phyloP scores from a whole-genome alignment of 2,797 vertebrate genomes.

The Buceros bicornis region DNA sequence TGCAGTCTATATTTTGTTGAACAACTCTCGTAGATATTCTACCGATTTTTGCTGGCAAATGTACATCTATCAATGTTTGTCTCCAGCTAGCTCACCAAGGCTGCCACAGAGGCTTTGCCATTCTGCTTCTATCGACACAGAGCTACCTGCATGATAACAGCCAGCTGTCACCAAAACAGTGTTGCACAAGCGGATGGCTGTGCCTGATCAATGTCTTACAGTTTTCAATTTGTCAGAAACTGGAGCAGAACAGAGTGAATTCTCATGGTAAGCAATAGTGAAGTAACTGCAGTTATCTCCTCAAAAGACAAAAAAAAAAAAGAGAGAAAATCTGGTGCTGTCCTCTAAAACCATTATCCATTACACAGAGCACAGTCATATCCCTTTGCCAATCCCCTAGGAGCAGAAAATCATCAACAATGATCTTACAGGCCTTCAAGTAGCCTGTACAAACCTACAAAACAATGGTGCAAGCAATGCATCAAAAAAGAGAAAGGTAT shows the following conservation, averaged over 20 bases:
- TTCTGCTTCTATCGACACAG: not conserved
- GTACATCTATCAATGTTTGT: not conserved
- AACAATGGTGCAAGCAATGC: too few relatives aligned
- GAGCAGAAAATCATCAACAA: not conserved
- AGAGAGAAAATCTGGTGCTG: not conserved
- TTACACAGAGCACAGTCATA: not conserved
- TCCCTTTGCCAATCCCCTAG: not conserved
- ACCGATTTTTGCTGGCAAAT: not conserved
- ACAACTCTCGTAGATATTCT: rapidly evolving
- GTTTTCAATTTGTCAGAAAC: not conserved
- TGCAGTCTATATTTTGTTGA: not conserved
- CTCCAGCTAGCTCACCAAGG: not conserved
- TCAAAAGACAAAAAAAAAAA: not conserved
- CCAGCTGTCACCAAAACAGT: not conserved
- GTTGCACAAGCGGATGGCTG: not conserved
- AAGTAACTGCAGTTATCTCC: not conserved
- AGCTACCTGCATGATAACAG: not conserved
- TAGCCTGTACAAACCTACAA: not conserved
- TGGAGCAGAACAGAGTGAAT: not conserved
- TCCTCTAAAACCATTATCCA: not conserved
- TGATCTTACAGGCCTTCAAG: not conserved
- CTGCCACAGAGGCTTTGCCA: not conserved
- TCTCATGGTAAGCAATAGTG: not conserved
- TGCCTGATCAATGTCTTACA: not conserved
- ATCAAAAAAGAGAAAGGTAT: not conserved